These are phyloP conservation scores for Caenorhabditis japonica DNA, from an alignment of 2,888 invertebrate genomes.

Conservation along the genomic window DNA sequence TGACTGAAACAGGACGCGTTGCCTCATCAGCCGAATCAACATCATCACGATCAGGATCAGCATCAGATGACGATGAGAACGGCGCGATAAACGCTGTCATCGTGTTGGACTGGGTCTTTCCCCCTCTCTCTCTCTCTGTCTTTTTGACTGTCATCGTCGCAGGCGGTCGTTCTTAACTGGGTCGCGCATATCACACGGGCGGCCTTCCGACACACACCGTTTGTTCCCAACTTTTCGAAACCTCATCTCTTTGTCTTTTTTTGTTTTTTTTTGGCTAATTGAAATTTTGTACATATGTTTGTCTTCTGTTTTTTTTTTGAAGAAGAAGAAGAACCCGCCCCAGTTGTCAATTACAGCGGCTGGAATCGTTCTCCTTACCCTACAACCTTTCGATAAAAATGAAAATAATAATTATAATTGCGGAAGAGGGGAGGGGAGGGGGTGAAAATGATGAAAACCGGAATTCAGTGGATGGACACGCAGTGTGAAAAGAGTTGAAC, in stretches of 20 bases:
- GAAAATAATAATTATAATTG: constrained; percentile 11
- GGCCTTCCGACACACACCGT: constrained; percentile 13
- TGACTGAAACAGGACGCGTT: too few species aligned
- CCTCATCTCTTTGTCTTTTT: not conserved
- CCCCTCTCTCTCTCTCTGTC: not conserved
- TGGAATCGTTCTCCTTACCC: too few species aligned
- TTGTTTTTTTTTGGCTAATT: constrained; percentile 11
- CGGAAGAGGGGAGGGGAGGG: constrained; percentile 1
- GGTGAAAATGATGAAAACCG: too few species aligned
- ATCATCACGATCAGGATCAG: too few species aligned
- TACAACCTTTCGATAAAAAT: constrained; percentile 3
- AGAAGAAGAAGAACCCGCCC: not conserved
- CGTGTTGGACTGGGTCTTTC: too few species aligned
- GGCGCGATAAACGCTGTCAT: constrained; percentile 7
- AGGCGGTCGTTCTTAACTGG: constrained; percentile 21
- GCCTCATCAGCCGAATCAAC: too few species aligned
- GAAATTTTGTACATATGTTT: too few species aligned
- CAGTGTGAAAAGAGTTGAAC: constrained; percentile 1
- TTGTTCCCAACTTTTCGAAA: not conserved
- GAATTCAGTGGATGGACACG: not conserved
- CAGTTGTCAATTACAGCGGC: constrained; percentile 7
- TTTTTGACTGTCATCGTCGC: not conserved
- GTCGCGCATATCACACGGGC: constrained; percentile 38
- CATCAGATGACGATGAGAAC: constrained; percentile 25
- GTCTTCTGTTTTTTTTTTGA: too few species aligned